These are phyloP conservation scores for Phenganax subtilis DNA, from an alignment of 92 coral and sea anemone genomes.

Conservation along the genomic window DNA sequence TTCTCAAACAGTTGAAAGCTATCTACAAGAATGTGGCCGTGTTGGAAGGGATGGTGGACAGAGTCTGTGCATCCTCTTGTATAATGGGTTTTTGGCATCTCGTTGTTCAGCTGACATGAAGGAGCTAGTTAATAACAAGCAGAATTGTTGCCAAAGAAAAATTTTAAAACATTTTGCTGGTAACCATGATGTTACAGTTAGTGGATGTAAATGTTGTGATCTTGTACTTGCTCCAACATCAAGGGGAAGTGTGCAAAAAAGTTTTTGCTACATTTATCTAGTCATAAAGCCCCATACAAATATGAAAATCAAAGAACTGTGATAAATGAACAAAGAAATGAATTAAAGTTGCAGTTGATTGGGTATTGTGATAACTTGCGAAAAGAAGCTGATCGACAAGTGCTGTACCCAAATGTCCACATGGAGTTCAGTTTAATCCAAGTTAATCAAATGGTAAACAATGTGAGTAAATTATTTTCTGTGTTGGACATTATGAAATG, in stretches of 20 bases:
- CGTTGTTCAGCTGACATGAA: slow-evolving; percentile 18
- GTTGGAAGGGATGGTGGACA: slow-evolving; percentile 31
- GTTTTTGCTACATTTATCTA: not conserved
- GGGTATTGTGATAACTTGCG: not conserved
- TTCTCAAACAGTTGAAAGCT: slow-evolving; percentile 17
- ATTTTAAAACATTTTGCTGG: slow-evolving; percentile 17
- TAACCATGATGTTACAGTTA: slow-evolving; percentile 5
- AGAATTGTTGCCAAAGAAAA: not conserved
- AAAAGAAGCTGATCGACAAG: slow-evolving; percentile 12
- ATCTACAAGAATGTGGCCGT: slow-evolving; percentile 13
- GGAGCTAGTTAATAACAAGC: not conserved
- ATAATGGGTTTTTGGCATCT: slow-evolving; percentile 5
- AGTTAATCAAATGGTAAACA: not conserved
- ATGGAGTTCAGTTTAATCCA: slow-evolving; percentile 7
- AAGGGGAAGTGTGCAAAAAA: slow-evolving; percentile 4
- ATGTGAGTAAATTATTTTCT: slow-evolving; percentile 18
- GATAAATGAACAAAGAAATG: slow-evolving; percentile 14
- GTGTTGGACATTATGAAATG: slow-evolving; percentile 13
- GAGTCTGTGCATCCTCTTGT: slow-evolving; percentile 1
- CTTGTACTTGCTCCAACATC: slow-evolving; percentile 3
- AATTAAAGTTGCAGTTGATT: not conserved
- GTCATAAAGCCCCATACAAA: not conserved
- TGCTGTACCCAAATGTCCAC: slow-evolving; percentile 17
- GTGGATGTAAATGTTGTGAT: slow-evolving; percentile 23
- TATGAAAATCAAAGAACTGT: slow-evolving; percentile 19